These are phyloP conservation scores for Schrankia costaestrigalis DNA, from an alignment of 2,888 invertebrate genomes.

Conservation along the genomic window DNA sequence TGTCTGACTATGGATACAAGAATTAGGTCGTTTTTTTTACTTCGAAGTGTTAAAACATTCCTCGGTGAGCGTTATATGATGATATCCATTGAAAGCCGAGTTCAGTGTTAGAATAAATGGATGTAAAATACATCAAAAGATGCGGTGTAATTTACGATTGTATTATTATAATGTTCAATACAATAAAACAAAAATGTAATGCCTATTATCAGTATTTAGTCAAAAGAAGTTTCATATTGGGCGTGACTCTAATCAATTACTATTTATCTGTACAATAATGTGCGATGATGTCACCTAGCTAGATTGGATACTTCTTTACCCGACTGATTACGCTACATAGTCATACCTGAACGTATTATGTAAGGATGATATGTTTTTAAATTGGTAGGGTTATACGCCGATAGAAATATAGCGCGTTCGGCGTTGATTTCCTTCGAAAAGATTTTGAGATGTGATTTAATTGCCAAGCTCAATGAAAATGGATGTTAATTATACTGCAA, in stretches of 20 bases:
- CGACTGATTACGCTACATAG: conserved; percentile 38
- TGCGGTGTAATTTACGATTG: conserved; percentile 3
- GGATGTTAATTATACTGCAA: no score
- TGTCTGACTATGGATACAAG: conserved; percentile 49
- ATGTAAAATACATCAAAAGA: no score
- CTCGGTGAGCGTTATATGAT: conserved; percentile 10
- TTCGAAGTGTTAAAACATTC: conserved; percentile 12
- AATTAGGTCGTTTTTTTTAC: conserved; percentile 57
- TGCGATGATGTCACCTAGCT: conserved; percentile 66
- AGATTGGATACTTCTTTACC: conserved; percentile 54
- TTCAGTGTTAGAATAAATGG: conserved; percentile 15
- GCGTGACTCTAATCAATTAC: conserved; percentile 66
- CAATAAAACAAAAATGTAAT: conserved; percentile 10
- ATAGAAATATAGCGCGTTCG: conserved; percentile 16
- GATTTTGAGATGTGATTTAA: conserved; percentile 26
- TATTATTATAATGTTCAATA: no score
- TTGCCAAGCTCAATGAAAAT: no score
- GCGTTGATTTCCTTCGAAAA: conserved; percentile 9
- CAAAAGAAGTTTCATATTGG: conserved; percentile 42
- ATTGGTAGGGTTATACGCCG: conserved; percentile 17
- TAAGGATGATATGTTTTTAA: conserved; percentile 12
- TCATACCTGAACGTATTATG: conserved; percentile 2
- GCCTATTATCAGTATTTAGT: conserved; percentile 1
- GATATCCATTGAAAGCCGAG: conserved; percentile 15
- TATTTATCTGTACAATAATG: conserved; percentile 63